phyloP scores from a whole-genome alignment of 2,113 vertebrate genomes.

The Pseudorectes ferrugineus region DNA sequence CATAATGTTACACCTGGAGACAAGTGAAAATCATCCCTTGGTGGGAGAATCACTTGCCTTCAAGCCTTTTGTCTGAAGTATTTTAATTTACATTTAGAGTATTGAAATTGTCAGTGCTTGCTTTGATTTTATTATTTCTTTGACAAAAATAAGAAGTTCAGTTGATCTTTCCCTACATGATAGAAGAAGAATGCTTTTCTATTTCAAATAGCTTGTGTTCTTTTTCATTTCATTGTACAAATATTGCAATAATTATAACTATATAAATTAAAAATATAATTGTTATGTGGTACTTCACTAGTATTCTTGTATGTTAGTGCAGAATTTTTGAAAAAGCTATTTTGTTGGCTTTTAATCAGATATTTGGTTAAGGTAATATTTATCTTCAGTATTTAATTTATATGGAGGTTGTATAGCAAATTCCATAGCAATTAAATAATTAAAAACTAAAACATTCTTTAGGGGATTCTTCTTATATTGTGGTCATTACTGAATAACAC shows the following conservation, averaged over 20 bases:
- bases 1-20: constrained; percentile 77
- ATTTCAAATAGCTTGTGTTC: background rate
- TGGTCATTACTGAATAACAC: background rate
- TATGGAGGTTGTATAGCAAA: background rate
- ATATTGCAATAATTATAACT: constrained; percentile 45
- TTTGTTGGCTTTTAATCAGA: constrained; percentile 37
- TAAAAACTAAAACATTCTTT: background rate
- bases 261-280: constrained; percentile 41
- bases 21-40: constrained; percentile 66
- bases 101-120: constrained; percentile 41
- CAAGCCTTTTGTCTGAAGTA: constrained; percentile 59
- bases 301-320: background rate
- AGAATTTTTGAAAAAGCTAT: constrained; percentile 24
- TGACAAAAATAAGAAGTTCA: constrained; percentile 30
- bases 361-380: constrained; percentile 8
- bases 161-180: background rate
- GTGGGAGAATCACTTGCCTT: constrained; percentile 56
- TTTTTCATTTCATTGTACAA: constrained; percentile 6
- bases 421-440: background rate
- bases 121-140: constrained; percentile 42
- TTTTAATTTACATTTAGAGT: constrained; percentile 57
- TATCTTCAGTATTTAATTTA: constrained; percentile 23
- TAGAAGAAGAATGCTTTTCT: background rate
- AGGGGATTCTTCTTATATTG: background rate
- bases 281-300: background rate